These are phyloP conservation scores for Ploceus nigricollis DNA, from an alignment of 2,113 vertebrate genomes.

Conservation along the genomic window DNA sequence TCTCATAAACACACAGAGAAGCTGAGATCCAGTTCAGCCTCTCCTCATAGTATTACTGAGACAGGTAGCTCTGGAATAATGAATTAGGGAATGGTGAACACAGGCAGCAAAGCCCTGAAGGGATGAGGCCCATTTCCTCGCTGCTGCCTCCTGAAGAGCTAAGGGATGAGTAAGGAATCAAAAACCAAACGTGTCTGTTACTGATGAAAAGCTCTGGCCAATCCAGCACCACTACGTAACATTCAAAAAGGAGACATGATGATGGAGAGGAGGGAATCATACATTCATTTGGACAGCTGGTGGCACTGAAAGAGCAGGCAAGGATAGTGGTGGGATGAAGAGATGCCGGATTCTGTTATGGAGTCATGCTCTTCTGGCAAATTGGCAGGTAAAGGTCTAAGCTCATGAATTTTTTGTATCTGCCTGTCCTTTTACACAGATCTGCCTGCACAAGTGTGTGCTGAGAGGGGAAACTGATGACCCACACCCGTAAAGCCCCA, in stretches of 20 bases:
- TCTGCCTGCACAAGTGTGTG: background rate
- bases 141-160: background rate
- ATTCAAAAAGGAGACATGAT: background rate
- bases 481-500: background rate
- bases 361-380: background rate
- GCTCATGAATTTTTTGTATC: background rate
- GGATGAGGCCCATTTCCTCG: background rate
- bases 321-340: background rate
- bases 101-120: background rate
- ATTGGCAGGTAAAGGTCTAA: background rate
- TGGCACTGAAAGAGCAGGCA: conserved; percentile 55
- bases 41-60: background rate
- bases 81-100: background rate
- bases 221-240: background rate
- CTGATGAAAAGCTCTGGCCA: background rate
- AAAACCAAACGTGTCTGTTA: background rate
- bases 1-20: background rate
- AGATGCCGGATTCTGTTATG: background rate
- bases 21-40: background rate
- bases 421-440: background rate
- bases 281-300: conserved; percentile 32
- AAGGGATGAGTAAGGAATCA: background rate
- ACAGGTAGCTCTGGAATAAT: background rate
- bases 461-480: background rate
- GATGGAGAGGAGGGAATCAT: background rate